Conservation (phyloP, 1,140 invertebrate genomes). For the Caenorhabditis inopinata region DNA sequence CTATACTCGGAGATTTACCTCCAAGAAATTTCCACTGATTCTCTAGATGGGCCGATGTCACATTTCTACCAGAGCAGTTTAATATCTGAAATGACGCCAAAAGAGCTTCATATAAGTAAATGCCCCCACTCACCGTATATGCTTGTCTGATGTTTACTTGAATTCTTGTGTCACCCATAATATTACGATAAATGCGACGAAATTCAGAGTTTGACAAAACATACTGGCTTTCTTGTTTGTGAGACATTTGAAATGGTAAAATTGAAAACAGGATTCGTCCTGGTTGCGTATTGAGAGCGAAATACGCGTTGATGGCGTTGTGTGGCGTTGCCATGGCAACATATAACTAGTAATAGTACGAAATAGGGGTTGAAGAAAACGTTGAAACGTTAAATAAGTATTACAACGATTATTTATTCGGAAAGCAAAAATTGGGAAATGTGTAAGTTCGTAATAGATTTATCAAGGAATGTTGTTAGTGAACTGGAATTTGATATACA, state of each 20-base stretch:
- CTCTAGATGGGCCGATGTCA: background rate
- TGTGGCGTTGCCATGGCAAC: too few relatives aligned
- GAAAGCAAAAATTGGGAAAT: too few relatives aligned
- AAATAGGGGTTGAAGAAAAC: too few relatives aligned
- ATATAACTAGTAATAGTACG: too few relatives aligned
- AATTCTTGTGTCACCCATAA: background rate
- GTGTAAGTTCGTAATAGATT: background rate
- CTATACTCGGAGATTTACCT: background rate
- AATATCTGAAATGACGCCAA: background rate
- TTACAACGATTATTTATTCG: too few relatives aligned
- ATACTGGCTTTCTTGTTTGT: background rate
- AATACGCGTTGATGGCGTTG: too few relatives aligned
- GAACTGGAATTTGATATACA: background rate
- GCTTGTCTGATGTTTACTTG: constrained; percentile 10
- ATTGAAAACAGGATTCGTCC: too few relatives aligned
- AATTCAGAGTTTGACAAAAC: background rate
- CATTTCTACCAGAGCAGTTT: background rate
- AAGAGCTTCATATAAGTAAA: background rate
- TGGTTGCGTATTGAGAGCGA: too few relatives aligned
- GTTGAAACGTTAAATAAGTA: too few relatives aligned
- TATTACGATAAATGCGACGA: background rate
- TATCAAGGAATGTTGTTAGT: background rate
- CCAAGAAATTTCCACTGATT: background rate
- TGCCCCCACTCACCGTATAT: constrained; percentile 4
- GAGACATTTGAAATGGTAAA: too few relatives aligned